phyloP scores from a whole-genome alignment of 2,113 vertebrate genomes.

The Corythornis vintsioides region DNA sequence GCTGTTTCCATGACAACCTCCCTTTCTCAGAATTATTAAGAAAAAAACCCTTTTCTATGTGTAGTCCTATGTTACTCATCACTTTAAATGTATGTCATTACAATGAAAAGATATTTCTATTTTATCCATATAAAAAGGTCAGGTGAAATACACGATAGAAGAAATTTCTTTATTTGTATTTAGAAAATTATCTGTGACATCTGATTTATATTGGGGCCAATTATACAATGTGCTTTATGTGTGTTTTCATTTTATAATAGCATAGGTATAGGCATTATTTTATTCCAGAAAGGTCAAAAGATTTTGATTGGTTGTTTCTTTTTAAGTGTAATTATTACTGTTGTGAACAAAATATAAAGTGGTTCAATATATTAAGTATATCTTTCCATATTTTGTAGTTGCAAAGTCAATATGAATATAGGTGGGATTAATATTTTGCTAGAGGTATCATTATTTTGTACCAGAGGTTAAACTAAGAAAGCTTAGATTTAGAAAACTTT shows the following conservation, averaged over 20 bases:
- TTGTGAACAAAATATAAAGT: neutral
- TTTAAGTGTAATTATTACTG: neutral
- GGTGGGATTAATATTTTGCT: neutral
- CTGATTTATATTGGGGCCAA: neutral
- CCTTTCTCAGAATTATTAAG: neutral
- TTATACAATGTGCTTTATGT: neutral
- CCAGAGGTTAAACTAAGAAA: neutral
- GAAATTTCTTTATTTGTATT: neutral
- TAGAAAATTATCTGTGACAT: neutral
- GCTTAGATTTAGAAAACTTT: neutral
- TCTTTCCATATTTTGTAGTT: neutral
- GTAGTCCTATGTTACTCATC: neutral
- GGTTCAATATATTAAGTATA: neutral
- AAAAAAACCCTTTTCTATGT: neutral
- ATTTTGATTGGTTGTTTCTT: neutral
- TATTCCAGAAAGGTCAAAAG: neutral
- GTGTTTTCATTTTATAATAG: neutral
- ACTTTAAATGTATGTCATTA: neutral
- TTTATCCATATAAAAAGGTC: neutral
- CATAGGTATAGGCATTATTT: neutral
- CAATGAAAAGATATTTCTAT: neutral
- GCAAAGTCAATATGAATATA: neutral
- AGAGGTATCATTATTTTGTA: neutral
- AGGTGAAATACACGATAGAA: neutral
- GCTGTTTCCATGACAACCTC: constrained; percentile 54